These are phyloP conservation scores for Phylloscopus whistleri DNA, from an alignment of 2,113 vertebrate genomes.

Conservation along the genomic window DNA sequence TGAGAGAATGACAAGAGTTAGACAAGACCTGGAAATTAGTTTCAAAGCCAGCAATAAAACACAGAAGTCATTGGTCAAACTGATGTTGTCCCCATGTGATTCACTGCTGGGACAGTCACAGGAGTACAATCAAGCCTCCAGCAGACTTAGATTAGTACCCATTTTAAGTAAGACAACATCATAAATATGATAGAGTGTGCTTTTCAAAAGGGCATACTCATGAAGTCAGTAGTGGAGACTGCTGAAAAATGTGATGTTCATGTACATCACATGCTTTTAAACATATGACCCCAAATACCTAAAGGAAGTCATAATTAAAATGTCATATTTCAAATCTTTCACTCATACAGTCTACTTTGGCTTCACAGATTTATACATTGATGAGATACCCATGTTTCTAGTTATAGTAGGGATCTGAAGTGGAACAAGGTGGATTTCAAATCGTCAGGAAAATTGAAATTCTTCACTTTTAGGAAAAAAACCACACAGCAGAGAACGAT, in stretches of 20 bases:
- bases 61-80: constrained; percentile 19
- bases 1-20: background rate
- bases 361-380: background rate
- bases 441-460: constrained; percentile 63
- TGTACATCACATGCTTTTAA: constrained; percentile 65
- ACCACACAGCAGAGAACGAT: constrained; percentile 63
- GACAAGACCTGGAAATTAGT: background rate
- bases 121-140: background rate
- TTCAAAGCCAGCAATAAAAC: background rate
- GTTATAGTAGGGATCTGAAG: constrained; percentile 44
- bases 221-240: constrained; percentile 75
- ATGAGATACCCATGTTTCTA: background rate
- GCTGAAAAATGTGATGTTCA: constrained; percentile 66
- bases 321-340: constrained; percentile 34
- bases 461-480: constrained; percentile 51
- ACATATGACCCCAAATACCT: constrained; percentile 58
- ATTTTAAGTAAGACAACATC: constrained; percentile 56
- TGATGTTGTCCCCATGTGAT: background rate
- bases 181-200: constrained; percentile 74
- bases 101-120: background rate
- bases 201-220: constrained; percentile 75
- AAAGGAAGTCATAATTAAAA: constrained; percentile 66
- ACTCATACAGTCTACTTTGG: constrained; percentile 24
- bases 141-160: constrained; percentile 38
- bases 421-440: constrained; percentile 40